A percentile compares a stretch with the other conserved stretches of the same genome.
phyloP scores from a whole-genome alignment of 2,113 vertebrate species.

The Prinia subflava region DNA sequence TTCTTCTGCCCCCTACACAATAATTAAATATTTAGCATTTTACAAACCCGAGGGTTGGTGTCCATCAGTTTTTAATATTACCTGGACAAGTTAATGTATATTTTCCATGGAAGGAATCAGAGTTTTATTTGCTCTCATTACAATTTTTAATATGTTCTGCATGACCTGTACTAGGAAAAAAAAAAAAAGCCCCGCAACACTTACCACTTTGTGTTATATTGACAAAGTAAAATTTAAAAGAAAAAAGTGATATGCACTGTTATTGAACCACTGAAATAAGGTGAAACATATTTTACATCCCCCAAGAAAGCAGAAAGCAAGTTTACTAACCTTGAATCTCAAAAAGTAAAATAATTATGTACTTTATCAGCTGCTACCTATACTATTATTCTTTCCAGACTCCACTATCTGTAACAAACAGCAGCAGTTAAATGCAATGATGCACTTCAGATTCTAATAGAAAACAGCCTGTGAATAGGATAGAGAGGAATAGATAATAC shows the following conservation, averaged over 20 bases:
- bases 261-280: background rate
- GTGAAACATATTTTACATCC: background rate
- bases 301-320: background rate
- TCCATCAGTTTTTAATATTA: background rate
- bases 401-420: background rate
- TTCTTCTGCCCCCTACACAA: constrained; percentile 74
- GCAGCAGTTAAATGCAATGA: constrained; percentile 1
- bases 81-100: background rate
- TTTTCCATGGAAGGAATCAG: background rate
- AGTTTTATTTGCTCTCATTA: background rate
- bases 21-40: background rate
- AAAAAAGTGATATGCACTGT: background rate
- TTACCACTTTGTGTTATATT: background rate
- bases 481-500: background rate
- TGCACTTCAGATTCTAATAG: background rate
- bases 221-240: background rate
- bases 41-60: background rate
- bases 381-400: background rate
- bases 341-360: background rate
- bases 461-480: background rate
- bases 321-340: background rate
- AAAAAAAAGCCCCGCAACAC: background rate
- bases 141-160: background rate
- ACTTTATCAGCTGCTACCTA: background rate
- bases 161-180: background rate